Base-by-base conservation (phyloP, 2,113 vertebrate genomes). In the Oenanthe melanoleuca region DNA sequence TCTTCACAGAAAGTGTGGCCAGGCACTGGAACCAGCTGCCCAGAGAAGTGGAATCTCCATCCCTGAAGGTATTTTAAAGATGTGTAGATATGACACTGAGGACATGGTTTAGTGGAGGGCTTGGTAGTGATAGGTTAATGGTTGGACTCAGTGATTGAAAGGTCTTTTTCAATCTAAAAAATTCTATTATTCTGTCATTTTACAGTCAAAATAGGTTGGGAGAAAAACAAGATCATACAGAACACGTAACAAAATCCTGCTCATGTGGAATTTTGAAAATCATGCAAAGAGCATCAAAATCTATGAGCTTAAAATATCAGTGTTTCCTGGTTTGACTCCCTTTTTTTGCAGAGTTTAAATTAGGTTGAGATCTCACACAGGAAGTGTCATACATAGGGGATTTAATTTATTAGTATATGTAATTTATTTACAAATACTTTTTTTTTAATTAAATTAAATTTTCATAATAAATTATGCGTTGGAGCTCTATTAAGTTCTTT, bases 1-100 rank as follows among this genome's bases (percentile, higher is more conserved):
- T 42, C 14, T 57, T 44, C 12, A 21, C 28, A 14, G 19, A 66
- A 40, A 34, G 4, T 3, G 10, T 57, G 33, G 22, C 26, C 44
- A 73, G 15, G 59, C 7, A 5, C 16, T 38, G 25, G 8, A 65
- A 38, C 3, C 0, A 0, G 14, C 33, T 73, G 34, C 44, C 22
- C 14, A 59, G 14, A 19, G 7, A 73, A 66, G 12, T 16, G 8
- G 24, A 47, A 71, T 34, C 12, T 20, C 24, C n/a, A 55, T 25
- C 11, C 1, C 6, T 38, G 23, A 17, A n/a, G 7, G 11, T 59
- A 21, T 59, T 45, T 52, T 33, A n/a, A 73, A 60, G 37, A 18
- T 6, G 11, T 14, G 9, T 45, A 21, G 53, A 29, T 60, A 20
- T n/a, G n/a, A 11, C 38, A 81, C 24, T 34, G n/a, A 21, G 17